Evolutionary conservation across 1,140 invertebrate genomes (phyloP).

Genomic region (Ctenoplectra terminalis): DNA sequence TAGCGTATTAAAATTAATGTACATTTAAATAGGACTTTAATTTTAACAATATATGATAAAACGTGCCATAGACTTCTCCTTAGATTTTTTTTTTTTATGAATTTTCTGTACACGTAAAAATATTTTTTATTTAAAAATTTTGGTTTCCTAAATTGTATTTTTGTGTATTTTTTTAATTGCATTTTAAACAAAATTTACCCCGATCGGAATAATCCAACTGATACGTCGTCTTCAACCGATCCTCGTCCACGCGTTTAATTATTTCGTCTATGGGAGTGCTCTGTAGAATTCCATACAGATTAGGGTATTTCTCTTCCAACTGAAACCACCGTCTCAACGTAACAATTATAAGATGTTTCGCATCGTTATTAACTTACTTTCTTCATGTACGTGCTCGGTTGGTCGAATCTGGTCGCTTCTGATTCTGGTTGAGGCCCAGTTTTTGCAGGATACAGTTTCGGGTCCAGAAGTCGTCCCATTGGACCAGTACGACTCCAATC

Average conservation of each 20-base stretch:
- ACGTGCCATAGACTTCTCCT: no score
- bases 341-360: not conserved
- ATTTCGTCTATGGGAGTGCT: slow-evolving; percentile 83
- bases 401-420: slow-evolving; percentile 81
- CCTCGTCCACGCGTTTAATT: slow-evolving; percentile 83
- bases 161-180: no score
- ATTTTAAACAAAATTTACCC: slow-evolving; percentile 70
- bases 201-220: slow-evolving; percentile 84
- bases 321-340: slow-evolving; percentile 56
- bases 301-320: slow-evolving; percentile 85
- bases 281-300: slow-evolving; percentile 84
- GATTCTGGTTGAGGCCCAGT: slow-evolving; percentile 77
- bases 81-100: no score
- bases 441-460: slow-evolving; percentile 84
- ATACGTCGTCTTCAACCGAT: slow-evolving; percentile 85
- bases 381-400: slow-evolving; percentile 84
- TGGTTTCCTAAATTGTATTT: no score
- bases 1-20: no score
- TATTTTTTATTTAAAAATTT: no score
- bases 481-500: slow-evolving; percentile 77
- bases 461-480: slow-evolving; percentile 84
- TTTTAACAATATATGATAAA: no score
- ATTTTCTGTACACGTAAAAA: no score
- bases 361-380: slow-evolving; percentile 76
- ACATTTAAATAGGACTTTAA: no score